These are phyloP conservation scores for Patella caerulea DNA, from an alignment of 2,888 invertebrate species.

Conservation along the genomic window DNA sequence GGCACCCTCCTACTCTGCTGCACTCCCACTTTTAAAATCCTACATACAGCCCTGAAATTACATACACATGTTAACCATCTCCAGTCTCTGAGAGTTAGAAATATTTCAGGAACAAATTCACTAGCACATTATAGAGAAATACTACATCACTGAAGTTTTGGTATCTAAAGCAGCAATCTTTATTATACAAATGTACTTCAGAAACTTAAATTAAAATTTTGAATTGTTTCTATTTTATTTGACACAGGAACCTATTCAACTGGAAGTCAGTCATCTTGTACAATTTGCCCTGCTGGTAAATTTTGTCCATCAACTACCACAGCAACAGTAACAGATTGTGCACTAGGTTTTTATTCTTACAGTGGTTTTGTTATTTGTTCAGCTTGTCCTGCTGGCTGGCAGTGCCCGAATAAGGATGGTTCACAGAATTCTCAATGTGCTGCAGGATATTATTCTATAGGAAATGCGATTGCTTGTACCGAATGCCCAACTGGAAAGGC, in stretches of 20 bases:
- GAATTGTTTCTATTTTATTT: constrained; percentile 11
- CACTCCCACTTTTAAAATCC: no score
- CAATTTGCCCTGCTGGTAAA: constrained; percentile 59
- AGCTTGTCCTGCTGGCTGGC: constrained; percentile 52
- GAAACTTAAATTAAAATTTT: not conserved
- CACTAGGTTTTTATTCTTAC: constrained; percentile 46
- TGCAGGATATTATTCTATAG: constrained; percentile 53
- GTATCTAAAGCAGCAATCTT: not conserved
- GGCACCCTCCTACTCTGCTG: no score
- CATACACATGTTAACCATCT: not conserved
- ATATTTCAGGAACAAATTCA: no score
- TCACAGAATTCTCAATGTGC: constrained; percentile 52
- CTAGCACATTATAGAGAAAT: not conserved
- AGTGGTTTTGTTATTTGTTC: constrained; percentile 42
- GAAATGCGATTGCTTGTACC: constrained; percentile 50
- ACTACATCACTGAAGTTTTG: not conserved
- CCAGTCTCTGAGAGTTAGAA: not conserved
- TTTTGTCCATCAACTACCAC: constrained; percentile 47
- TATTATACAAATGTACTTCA: not conserved
- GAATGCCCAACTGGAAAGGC: constrained; percentile 60
- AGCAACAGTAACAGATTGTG: constrained; percentile 36
- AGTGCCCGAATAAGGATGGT: constrained; percentile 54
- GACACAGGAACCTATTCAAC: constrained; percentile 56
- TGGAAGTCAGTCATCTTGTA: constrained; percentile 56
- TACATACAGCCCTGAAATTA: not conserved